Percentiles rank a stretch among this genome's conserved stretches.
Evolutionary conservation across 2,113 vertebrate genomes (phyloP).

Genomic region (Psophia crepitans): DNA sequence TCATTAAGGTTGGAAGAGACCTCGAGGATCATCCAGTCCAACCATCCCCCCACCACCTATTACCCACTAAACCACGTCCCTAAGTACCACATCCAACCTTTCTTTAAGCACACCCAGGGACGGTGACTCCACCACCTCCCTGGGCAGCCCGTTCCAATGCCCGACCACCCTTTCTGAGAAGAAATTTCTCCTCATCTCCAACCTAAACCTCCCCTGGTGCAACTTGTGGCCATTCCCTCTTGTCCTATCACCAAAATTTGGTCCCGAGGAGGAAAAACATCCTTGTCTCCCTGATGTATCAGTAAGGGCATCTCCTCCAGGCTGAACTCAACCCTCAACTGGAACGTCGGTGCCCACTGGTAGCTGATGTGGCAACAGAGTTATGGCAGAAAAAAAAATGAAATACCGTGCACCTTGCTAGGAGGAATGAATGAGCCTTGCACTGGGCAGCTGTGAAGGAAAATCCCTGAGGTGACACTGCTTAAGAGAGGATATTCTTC

Average conservation of each 20-base stretch:
- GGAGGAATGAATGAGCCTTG: neutral
- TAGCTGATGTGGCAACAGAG: neutral
- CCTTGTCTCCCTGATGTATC: neutral
- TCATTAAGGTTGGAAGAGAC: too few species aligned
- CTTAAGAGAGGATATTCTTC: neutral
- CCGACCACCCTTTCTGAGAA: too few species aligned
- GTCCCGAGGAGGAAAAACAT: neutral
- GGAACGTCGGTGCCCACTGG: neutral
- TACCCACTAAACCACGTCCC: too few species aligned
- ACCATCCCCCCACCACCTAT: too few species aligned
- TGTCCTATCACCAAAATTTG: neutral
- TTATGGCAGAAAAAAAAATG: neutral
- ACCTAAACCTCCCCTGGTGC: too few species aligned
- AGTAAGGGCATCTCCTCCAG: neutral
- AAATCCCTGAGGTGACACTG: neutral
- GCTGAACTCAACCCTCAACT: neutral
- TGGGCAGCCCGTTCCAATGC: too few species aligned
- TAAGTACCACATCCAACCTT: too few species aligned
- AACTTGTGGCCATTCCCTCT: too few species aligned
- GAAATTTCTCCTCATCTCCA: too few species aligned
- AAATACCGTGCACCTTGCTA: fast-evolving
- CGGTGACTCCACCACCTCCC: too few species aligned
- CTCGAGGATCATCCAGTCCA: too few species aligned
- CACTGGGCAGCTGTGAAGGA: neutral
- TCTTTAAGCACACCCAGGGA: too few species aligned